phyloP scores from a whole-genome alignment of 2,888 invertebrate species.

The Chesias legatella region DNA sequence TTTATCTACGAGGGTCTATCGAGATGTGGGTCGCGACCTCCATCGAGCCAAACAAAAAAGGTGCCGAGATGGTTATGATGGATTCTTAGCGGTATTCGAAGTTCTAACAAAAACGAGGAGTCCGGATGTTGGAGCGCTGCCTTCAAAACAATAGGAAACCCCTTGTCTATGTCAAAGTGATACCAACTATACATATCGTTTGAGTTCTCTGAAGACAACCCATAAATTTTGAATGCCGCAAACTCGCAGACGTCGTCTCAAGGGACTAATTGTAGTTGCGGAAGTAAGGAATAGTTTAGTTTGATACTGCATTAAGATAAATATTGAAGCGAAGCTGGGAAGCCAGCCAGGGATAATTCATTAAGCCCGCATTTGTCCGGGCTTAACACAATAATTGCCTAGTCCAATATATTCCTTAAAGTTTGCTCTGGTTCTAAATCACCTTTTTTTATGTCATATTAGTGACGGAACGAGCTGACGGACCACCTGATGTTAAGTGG shows the following conservation, averaged over 20 bases:
- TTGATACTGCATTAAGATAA: constrained; percentile 6
- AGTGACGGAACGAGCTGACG: no score
- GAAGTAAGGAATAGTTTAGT: constrained; percentile 20
- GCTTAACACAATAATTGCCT: no score
- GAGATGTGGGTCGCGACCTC: constrained; percentile 18
- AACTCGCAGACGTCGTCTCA: constrained; percentile 36
- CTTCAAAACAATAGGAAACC: no score
- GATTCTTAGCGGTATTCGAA: no score
- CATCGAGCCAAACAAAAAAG: constrained; percentile 3
- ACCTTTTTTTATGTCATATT: no score
- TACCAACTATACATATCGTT: not conserved
- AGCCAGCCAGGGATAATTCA: not conserved
- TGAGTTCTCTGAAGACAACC: constrained; percentile 34
- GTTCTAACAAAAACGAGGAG: no score
- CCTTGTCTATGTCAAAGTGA: constrained; percentile 3
- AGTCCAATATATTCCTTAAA: no score
- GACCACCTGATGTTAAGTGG: no score
- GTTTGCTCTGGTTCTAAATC: no score
- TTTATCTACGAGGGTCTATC: constrained; percentile 33
- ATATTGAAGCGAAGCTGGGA: not conserved
- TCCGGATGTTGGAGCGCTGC: no score
- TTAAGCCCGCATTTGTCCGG: no score
- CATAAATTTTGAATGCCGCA: constrained; percentile 34
- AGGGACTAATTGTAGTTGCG: constrained; percentile 31
- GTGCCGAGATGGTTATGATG: constrained; percentile 5